Base-by-base conservation (phyloP, 2,797 vertebrate genomes). In the Psittacula derbiana region DNA sequence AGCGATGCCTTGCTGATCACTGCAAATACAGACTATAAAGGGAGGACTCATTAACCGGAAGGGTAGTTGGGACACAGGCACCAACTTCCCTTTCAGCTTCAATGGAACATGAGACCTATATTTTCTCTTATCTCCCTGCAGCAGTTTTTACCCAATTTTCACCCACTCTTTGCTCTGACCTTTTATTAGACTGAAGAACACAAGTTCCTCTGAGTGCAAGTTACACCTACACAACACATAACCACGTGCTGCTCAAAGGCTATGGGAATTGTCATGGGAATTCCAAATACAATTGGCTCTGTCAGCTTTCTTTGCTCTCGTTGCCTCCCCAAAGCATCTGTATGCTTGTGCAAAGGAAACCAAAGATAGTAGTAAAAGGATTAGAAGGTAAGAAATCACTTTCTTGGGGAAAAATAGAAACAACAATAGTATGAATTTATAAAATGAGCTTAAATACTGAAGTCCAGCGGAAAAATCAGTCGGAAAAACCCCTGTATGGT, bases 211-310 rank as follows among this genome's bases (percentile, higher is more conserved):
- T 33, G 85, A 20, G 44, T 65, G 53, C 3, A 25, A 72, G 72
- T 58, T 28, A 25, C 43, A 33, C 14, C 50, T 31, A n/a, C 3
- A 1, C 4, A 4, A 17, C 5, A 1, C 1, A 6, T 36, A 40
- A 2, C 16, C 12, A 8, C 2, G 23, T 1, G 4, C 41, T 40
- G 36, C 15, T 43, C 2, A n/a, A 24, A 71, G 50, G 55, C 53
- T 16, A 5, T 2, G 23, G 71, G 36, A 50, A 5, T 6, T 60
- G 30, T 7, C 36, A 20, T 21, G 33, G 61, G 20, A 80, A 18
- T 1, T 18, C 24, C 19, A 70, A 75, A 50, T 7, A 44, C 72
- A 40, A 13, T 24, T 0, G 2, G 19, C 27, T 55, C 64, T n/a
- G 30, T 2, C 58, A 43, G 8, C 43, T 36, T 30, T 30, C 75